phyloP scores from a whole-genome alignment of 2,113 vertebrate species.

The Vulpes lagopus region DNA sequence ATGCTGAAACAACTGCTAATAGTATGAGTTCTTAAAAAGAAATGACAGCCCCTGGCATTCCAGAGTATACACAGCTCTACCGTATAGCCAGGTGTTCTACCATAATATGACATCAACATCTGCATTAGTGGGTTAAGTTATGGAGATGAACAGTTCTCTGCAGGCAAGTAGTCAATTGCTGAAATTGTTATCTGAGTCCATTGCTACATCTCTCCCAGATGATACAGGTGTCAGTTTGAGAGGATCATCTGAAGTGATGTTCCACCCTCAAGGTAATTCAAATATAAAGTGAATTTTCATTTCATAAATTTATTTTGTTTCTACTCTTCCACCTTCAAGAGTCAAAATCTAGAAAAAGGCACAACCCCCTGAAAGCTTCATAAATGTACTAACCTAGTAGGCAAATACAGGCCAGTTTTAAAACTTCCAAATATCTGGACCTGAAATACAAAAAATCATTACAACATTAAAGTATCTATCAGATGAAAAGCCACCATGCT shows the following conservation, averaged over 20 bases:
- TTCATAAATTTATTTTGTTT: neutral
- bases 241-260: neutral
- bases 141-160: neutral
- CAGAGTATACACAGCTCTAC: rapidly evolving
- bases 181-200: neutral
- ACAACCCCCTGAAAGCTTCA: conserved; percentile 26
- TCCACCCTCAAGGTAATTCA: neutral
- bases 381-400: conserved; percentile 93
- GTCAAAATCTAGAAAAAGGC: conserved; percentile 33
- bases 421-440: conserved; percentile 98
- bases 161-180: neutral
- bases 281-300: neutral
- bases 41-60: neutral
- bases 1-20: neutral
- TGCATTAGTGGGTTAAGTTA: no score
- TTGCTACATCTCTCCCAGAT: neutral
- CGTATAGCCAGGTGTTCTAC: neutral
- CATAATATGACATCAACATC: rapidly evolving
- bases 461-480: neutral
- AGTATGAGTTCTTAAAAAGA: neutral
- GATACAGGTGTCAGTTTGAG: neutral
- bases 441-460: conserved; percentile 86
- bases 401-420: conserved; percentile 96
- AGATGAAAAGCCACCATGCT: neutral
- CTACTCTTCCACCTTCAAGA: neutral